A percentile compares a stretch with the other conserved stretches of the same genome.
These are phyloP conservation scores for Sisyra nigra DNA, from an alignment of 2,888 invertebrate genomes.

Conservation along the genomic window DNA sequence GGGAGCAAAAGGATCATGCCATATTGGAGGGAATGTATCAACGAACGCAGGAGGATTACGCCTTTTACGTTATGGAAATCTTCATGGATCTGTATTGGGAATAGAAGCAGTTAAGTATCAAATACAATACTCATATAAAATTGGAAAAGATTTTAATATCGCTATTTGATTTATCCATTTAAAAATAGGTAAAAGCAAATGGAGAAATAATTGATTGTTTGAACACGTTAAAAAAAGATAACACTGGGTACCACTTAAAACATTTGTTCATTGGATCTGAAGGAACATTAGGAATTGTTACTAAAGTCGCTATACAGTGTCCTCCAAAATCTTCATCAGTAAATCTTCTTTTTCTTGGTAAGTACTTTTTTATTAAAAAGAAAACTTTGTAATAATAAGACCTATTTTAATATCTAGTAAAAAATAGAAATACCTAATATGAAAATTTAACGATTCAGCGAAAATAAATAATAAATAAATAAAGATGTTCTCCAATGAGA, in stretches of 20 bases:
- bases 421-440: no score
- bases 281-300: conserved; percentile 89
- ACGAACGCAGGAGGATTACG: conserved; percentile 95
- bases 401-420: no score
- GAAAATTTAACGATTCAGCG: no score
- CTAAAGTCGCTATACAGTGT: conserved; percentile 82
- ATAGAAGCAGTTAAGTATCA: conserved; percentile 62
- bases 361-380: no score
- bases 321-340: conserved; percentile 68
- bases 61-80: conserved; percentile 86
- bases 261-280: conserved; percentile 96
- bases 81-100: conserved; percentile 82
- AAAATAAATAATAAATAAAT: no score
- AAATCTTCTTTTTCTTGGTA: conserved; percentile 81
- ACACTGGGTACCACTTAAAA: conserved; percentile 93
- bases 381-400: no score
- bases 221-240: conserved; percentile 83
- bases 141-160: neutral
- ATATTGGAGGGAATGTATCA: conserved; percentile 89
- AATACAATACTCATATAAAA: neutral
- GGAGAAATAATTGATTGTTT: conserved; percentile 77
- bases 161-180: neutral
- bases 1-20: conserved; percentile 91
- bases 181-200: conserved; percentile 57
- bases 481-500: no score